Evolutionary conservation across 2,797 vertebrate genomes (phyloP).

Genomic region (Lithobates sylvaticus): DNA sequence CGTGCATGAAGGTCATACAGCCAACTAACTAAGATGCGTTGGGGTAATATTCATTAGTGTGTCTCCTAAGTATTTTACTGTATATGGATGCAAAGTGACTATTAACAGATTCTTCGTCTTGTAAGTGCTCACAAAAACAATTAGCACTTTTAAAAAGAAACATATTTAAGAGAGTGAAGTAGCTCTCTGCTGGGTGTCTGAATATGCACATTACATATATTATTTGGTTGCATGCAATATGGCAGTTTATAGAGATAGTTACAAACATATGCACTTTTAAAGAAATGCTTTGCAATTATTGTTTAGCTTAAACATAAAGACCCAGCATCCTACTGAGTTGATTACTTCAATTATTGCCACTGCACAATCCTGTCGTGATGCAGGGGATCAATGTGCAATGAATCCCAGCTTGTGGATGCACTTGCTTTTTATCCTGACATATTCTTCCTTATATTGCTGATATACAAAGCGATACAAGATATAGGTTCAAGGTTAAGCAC

Average conservation of each 20-base stretch:
- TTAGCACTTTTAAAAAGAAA: slow-evolving; percentile 38
- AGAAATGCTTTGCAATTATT: slow-evolving; percentile 54
- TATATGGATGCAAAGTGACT: background rate
- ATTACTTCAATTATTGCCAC: slow-evolving; percentile 57
- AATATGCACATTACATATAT: slow-evolving; percentile 39
- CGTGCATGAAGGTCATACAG: background rate
- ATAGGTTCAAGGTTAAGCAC: slow-evolving; percentile 16
- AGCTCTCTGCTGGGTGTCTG: slow-evolving; percentile 19
- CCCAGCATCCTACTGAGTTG: slow-evolving; percentile 40
- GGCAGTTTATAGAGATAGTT: slow-evolving; percentile 44
- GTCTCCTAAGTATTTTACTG: background rate
- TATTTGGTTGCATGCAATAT: slow-evolving; percentile 33
- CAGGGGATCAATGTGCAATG: slow-evolving; percentile 41
- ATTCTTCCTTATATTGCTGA: background rate
- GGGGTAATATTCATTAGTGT: background rate
- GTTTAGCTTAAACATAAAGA: slow-evolving; percentile 48
- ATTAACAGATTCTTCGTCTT: background rate
- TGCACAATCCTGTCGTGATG: slow-evolving; percentile 39
- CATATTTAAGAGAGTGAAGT: slow-evolving; percentile 20
- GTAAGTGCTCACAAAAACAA: slow-evolving; percentile 12
- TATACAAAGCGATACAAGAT: slow-evolving; percentile 26
- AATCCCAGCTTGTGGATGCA: slow-evolving; percentile 37
- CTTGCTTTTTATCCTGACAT: slow-evolving; percentile 32
- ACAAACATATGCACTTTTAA: slow-evolving; percentile 50
- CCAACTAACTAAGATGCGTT: background rate